Conservation (phyloP, 2,888 invertebrate genomes). For the Adelphocoris suturalis region DNA sequence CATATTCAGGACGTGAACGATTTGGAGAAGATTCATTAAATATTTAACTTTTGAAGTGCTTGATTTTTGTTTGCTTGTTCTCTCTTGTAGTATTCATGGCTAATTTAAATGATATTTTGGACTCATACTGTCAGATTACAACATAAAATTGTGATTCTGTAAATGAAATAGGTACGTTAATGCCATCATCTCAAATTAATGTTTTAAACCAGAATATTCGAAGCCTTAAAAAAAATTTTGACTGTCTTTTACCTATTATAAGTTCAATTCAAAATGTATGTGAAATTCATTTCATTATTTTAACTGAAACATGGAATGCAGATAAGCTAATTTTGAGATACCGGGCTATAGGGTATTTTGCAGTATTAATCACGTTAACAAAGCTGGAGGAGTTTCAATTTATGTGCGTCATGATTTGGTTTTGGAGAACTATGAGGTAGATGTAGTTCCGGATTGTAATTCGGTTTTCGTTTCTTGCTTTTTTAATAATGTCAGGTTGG, state of each 20-base stretch:
- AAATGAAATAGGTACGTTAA: too few species aligned
- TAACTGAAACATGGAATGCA: slow-evolving; percentile 7
- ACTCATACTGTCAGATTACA: too few species aligned
- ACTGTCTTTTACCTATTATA: not conserved
- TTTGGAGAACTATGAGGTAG: not conserved
- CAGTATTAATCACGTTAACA: not conserved
- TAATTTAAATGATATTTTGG: too few species aligned
- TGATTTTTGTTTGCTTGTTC: too few species aligned
- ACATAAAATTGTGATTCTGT: too few species aligned
- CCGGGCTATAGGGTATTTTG: not conserved
- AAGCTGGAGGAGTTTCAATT: not conserved
- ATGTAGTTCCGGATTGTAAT: not conserved
- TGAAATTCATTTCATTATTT: not conserved
- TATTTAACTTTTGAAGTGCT: too few species aligned
- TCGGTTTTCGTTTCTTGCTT: not conserved
- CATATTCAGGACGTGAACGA: too few species aligned
- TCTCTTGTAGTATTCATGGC: too few species aligned
- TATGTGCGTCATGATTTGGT: not conserved
- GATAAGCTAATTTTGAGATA: not conserved
- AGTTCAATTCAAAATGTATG: not conserved
- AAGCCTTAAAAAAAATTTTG: not conserved
- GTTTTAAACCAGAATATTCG: not conserved
- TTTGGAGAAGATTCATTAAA: too few species aligned
- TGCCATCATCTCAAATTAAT: not conserved
- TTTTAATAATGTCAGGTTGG: not conserved